Percentiles rank a stretch among this genome's conserved stretches.
Conservation (phyloP, 2,888 invertebrate genomes). For the Pterobdella sp. region DNA sequence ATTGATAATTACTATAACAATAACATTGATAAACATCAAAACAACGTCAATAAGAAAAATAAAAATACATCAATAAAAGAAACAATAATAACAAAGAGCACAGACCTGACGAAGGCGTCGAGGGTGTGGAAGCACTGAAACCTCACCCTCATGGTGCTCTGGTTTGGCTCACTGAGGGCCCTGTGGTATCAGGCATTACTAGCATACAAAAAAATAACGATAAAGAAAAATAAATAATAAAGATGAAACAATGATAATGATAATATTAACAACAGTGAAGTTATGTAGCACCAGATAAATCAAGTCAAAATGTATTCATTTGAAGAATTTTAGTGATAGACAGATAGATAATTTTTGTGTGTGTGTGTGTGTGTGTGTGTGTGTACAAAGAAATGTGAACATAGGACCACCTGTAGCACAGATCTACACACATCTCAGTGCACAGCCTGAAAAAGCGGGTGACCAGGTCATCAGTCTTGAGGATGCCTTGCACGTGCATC, state of each 20-base stretch:
- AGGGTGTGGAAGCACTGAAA: conserved; percentile 79
- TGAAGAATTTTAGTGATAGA: no score
- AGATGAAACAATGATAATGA: background rate
- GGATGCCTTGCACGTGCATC: conserved; percentile 89
- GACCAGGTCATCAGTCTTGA: conserved; percentile 93
- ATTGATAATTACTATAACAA: no score
- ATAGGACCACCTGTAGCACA: conserved; percentile 73
- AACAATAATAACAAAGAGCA: no score
- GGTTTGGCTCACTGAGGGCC: conserved; percentile 63
- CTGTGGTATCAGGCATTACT: conserved; percentile 50
- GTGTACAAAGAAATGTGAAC: no score
- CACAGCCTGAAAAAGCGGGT: conserved; percentile 92
- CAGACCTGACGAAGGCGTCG: conserved; percentile 77
- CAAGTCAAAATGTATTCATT: no score
- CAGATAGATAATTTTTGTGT: no score
- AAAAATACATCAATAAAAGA: no score
- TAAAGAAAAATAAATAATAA: background rate
- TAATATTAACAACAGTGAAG: no score
- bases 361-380: no score
- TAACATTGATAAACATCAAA: background rate
- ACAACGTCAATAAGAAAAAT: background rate
- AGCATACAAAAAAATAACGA: no score
- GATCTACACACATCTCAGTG: conserved; percentile 89
- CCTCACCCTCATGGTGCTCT: conserved; percentile 38
- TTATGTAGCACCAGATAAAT: no score